phyloP scores from a whole-genome alignment of 1,140 invertebrate species.

The Platorchestia sp. region DNA sequence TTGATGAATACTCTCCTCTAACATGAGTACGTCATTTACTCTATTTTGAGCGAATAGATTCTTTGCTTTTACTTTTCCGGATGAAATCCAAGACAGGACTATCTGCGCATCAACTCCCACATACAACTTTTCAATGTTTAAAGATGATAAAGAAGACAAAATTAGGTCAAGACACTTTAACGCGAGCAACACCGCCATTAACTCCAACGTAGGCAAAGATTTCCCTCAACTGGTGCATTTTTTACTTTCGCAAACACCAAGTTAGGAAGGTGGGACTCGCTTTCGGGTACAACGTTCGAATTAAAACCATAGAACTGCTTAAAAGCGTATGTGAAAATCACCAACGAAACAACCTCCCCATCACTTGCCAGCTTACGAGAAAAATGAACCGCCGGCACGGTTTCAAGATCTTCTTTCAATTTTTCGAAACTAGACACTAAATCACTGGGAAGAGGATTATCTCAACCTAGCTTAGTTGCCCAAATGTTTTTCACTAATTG shows the following conservation, averaged over 20 bases:
- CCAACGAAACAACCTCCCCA: not conserved
- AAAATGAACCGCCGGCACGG: not conserved
- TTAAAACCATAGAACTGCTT: not conserved
- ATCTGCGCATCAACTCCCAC: not conserved
- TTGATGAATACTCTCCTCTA: not conserved
- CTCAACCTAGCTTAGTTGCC: not conserved
- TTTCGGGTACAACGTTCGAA: not conserved
- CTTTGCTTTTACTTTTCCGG: not conserved
- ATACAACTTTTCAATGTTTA: not conserved
- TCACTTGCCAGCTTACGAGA: not conserved
- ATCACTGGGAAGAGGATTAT: not conserved
- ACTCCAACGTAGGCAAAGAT: not conserved
- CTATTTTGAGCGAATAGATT: conserved; percentile 14
- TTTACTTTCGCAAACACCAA: not conserved
- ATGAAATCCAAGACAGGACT: not conserved
- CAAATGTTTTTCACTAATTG: not conserved
- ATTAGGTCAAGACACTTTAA: not conserved
- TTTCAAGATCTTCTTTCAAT: not conserved
- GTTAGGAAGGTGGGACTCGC: not conserved
- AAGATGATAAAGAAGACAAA: not conserved
- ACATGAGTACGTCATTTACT: not conserved
- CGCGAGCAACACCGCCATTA: not conserved
- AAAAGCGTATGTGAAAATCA: not conserved
- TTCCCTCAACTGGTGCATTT: not conserved
- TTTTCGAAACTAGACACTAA: not conserved